These are phyloP conservation scores for Andrena haemorrhoa DNA, from an alignment of 2,888 invertebrate genomes.

Conservation along the genomic window DNA sequence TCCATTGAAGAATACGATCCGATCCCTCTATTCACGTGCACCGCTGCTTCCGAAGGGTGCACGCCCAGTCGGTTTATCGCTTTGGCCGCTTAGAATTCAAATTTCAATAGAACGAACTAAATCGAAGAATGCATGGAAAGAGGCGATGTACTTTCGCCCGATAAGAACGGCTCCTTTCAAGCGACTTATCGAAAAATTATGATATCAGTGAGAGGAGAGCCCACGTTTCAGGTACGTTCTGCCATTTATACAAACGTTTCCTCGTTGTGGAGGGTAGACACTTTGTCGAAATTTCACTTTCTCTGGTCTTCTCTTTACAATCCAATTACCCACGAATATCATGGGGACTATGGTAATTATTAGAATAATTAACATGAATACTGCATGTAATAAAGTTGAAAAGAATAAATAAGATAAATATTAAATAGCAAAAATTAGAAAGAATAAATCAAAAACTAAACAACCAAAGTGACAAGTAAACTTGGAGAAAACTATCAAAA, in stretches of 20 bases:
- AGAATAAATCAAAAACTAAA: too few relatives aligned
- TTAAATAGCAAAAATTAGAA: too few relatives aligned
- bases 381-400: too few relatives aligned
- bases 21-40: conserved; percentile 45
- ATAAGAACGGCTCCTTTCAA: conserved; percentile 11
- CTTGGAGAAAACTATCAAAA: too few relatives aligned
- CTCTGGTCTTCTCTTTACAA: background rate
- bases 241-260: background rate
- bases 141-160: conserved; percentile 16
- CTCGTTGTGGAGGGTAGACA: background rate
- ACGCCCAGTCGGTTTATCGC: conserved; percentile 45
- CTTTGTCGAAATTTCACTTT: background rate
- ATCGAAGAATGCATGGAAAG: conserved; percentile 34
- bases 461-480: too few relatives aligned
- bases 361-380: too few relatives aligned
- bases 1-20: conserved; percentile 49
- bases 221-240: background rate
- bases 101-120: conserved; percentile 51
- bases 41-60: conserved; percentile 26
- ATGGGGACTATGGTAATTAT: too few relatives aligned
- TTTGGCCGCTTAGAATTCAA: conserved; percentile 57
- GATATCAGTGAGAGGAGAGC: conserved; percentile 7
- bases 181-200: conserved; percentile 32
- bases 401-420: too few relatives aligned
- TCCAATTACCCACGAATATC: too few relatives aligned